phyloP scores from a whole-genome alignment of 1,140 invertebrate species.

The Conus betulinus region DNA sequence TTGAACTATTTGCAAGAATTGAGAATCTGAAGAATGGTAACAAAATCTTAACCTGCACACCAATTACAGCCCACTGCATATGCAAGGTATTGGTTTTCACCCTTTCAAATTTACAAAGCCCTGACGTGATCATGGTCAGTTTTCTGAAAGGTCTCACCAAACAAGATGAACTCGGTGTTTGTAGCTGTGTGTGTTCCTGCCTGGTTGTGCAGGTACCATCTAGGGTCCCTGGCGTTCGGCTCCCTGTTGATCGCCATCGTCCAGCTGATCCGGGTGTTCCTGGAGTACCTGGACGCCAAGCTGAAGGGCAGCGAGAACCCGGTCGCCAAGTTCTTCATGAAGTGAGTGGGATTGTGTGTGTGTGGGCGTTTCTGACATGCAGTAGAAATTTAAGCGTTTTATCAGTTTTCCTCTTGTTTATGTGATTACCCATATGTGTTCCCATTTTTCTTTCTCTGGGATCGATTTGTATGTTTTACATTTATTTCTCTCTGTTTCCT shows the following conservation, averaged over 20 bases:
- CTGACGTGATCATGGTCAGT: neutral
- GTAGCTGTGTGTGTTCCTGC: neutral
- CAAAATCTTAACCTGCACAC: too few species aligned
- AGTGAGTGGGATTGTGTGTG: conserved; percentile 74
- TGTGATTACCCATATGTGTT: too few species aligned
- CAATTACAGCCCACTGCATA: too few species aligned
- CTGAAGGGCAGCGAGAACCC: conserved; percentile 62
- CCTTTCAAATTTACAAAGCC: neutral
- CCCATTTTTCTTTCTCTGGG: too few species aligned
- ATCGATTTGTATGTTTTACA: too few species aligned
- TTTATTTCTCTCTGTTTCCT: too few species aligned
- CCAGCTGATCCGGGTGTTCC: conserved; percentile 87
- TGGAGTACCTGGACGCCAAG: conserved; percentile 92
- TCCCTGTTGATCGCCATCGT: conserved; percentile 94
- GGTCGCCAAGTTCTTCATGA: conserved; percentile 83
- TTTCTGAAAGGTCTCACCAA: neutral
- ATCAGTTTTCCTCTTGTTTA: too few species aligned
- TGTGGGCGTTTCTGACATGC: too few species aligned
- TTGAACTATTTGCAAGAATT: too few species aligned
- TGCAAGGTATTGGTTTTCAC: too few species aligned
- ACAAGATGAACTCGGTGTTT: neutral
- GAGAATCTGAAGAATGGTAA: too few species aligned
- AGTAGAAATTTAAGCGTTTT: too few species aligned
- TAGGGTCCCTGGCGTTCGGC: conserved; percentile 96
- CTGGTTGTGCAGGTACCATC: conserved; percentile 84